Evolutionary conservation across 1,140 invertebrate species (phyloP).

Genomic region (Holcopasites calliopsidis): DNA sequence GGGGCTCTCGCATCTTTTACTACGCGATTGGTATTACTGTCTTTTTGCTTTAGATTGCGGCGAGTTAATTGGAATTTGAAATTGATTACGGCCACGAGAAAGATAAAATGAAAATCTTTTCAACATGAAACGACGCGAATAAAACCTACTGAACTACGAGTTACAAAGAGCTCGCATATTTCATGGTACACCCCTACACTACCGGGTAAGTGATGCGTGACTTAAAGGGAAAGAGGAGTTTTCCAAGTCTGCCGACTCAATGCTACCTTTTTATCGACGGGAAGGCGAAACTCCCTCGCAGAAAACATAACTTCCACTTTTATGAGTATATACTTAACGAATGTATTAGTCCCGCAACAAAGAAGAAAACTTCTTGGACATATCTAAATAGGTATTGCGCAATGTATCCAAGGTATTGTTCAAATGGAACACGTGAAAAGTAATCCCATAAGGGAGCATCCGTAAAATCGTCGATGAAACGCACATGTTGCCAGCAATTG

Average conservation of each 20-base stretch:
- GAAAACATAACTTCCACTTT: slow-evolving; percentile 35
- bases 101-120: slow-evolving; percentile 4
- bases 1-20: no score
- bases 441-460: background rate
- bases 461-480: background rate
- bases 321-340: background rate
- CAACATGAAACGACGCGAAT: slow-evolving; percentile 24
- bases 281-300: background rate
- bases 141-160: slow-evolving; percentile 9
- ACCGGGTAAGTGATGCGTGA: slow-evolving; percentile 35
- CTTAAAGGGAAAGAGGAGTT: slow-evolving; percentile 29
- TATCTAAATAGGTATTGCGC: background rate
- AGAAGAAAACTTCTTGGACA: background rate
- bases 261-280: slow-evolving; percentile 22
- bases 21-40: no score
- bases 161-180: slow-evolving; percentile 25
- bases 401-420: background rate
- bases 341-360: background rate
- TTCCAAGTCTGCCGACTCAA: slow-evolving; percentile 28
- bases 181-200: slow-evolving; percentile 1
- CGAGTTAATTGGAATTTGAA: background rate
- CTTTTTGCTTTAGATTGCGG: background rate
- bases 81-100: no score
- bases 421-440: background rate
- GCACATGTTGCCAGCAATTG: background rate